These are phyloP conservation scores for Samia ricini DNA, from an alignment of 1,140 invertebrate genomes.

Conservation along the genomic window DNA sequence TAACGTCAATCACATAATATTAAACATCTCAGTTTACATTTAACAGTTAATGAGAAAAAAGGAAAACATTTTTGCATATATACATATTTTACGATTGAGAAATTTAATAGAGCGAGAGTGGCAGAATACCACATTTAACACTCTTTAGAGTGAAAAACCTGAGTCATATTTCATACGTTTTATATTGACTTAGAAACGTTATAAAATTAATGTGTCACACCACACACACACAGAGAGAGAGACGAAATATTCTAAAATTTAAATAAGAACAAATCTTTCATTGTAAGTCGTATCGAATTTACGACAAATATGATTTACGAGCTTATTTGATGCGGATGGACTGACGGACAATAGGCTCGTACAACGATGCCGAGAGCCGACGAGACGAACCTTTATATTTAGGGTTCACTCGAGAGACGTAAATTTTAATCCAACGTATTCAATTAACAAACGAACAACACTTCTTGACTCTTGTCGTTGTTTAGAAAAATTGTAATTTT, in stretches of 20 bases:
- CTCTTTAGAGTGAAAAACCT: no score
- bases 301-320: constrained; percentile 74
- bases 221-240: no score
- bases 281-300: constrained; percentile 73
- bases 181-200: not conserved
- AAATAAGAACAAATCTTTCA: constrained; percentile 72
- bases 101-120: no score
- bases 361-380: constrained; percentile 9
- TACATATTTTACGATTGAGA: not conserved
- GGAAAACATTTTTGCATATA: not conserved
- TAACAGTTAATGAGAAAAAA: not conserved
- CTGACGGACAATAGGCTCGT: constrained; percentile 62
- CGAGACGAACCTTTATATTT: not conserved
- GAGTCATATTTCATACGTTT: not conserved
- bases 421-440: not conserved
- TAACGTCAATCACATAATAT: not conserved
- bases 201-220: not conserved
- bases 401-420: constrained; percentile 9
- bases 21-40: not conserved
- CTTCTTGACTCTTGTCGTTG: not conserved
- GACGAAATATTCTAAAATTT: constrained; percentile 41
- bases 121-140: no score
- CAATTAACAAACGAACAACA: not conserved
- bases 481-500: not conserved
- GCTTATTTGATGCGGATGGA: constrained; percentile 70